phyloP scores from a whole-genome alignment of 2,797 vertebrate genomes.

The Aulostomus chinensis region DNA sequence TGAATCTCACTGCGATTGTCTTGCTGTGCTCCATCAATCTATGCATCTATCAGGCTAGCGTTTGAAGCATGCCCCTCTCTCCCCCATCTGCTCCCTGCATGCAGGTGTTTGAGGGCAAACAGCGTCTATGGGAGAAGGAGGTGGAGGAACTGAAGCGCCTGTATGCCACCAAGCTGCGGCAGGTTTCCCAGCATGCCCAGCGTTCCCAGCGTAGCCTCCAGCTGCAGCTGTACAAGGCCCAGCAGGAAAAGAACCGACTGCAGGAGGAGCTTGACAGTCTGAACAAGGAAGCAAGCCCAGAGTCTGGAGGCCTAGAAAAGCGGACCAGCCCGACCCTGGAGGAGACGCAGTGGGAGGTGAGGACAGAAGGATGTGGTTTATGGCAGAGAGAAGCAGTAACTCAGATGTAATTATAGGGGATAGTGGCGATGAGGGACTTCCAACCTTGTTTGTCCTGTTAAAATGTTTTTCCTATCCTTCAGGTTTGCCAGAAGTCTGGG shows the following conservation, averaged over 20 bases:
- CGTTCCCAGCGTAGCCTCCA: constrained; percentile 90
- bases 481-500: constrained; percentile 97
- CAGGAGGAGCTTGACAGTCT: constrained; percentile 88
- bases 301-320: constrained; percentile 37
- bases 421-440: constrained; percentile 10
- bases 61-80: constrained; percentile 17
- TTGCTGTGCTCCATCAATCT: background rate
- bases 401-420: constrained; percentile 13
- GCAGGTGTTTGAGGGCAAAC: constrained; percentile 95
- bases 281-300: constrained; percentile 74
- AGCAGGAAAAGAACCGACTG: constrained; percentile 91
- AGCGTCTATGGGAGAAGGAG: constrained; percentile 93
- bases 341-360: constrained; percentile 95
- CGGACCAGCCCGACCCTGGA: constrained; percentile 84
- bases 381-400: background rate
- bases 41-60: background rate
- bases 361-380: background rate
- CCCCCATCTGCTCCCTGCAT: background rate
- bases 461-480: background rate
- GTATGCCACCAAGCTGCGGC: constrained; percentile 89
- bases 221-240: constrained; percentile 91
- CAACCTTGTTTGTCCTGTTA: constrained; percentile 11
- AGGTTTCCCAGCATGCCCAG: constrained; percentile 94
- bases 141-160: constrained; percentile 93
- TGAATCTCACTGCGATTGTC: constrained; percentile 48